Evolutionary conservation across 2,888 invertebrate genomes (phyloP), one percentile per base, ranked within the genome.

Genomic region (Oxytorus armatus): DNA sequence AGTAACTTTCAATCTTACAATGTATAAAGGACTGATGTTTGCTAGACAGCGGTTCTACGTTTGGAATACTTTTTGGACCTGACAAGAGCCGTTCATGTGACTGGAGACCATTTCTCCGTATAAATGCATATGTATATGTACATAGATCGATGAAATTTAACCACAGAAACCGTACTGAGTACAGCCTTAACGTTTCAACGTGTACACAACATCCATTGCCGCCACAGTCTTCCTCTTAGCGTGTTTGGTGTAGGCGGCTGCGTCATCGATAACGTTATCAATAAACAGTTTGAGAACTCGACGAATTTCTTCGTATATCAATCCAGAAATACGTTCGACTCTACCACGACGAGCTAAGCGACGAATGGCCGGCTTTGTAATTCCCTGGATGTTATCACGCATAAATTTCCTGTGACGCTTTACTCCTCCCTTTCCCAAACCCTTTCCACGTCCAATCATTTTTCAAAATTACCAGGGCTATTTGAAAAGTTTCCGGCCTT

Each of bases 331-430:
- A 93, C 93, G 92, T 82, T 95, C 95, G 0, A 95, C 96, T 3
- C 95, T 96, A 87, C 93, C 93, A 84, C 93, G 91, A 44, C 93
- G 92, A 78, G 93, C 93, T 49, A 93, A 86, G 87, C 93, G 92
- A 84, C 92, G 91, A 82, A 96, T 96, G 0, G 96, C 96, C 0
- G 96, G 96, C 83, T 95, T 96, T 0, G 96, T 96, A 81, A 96
- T 96, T 42, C 96, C 96, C 87, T 96, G 96, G 91, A 96, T 96
- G 89, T 96, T 96, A 90, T 96, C 96, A 80, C 96, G 93, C 10
- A 96, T 90, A 1, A 97, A 96, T 91, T 97, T 97, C 78, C 97
- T 93, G 92, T 97, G 96, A 84, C 96, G 95, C 92, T 96, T 96
- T 39, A 96, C 96, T 75, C 59, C 42, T 61, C 59, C 59, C 3